Evolutionary conservation across 2,888 invertebrate genomes (phyloP), one percentile per base, ranked within the genome.

Genomic region (Anaspis maculata): DNA sequence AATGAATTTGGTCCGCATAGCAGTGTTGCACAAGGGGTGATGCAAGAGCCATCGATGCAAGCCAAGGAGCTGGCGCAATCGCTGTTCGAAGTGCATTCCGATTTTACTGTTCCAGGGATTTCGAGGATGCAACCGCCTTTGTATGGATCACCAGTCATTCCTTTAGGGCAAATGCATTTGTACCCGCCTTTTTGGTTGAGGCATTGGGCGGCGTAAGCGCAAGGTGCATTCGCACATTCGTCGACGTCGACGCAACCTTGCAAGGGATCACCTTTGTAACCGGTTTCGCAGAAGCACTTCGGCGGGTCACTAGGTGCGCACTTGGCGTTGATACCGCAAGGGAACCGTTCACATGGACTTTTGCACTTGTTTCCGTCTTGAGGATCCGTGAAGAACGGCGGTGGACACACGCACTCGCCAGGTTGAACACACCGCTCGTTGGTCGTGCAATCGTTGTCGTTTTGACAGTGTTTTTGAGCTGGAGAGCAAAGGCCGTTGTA

Each of bases 341-440:
- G 80, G 60, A 84, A 89, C 39, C 90, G 74, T 62, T 92, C 89
- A 60, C 91, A 92, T 4, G 91, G 91, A 69, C 85, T 91, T 67
- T 90, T 90, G 60, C 92, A 92, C 59, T 83, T 82, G 59, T 87
- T 86, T 19, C 79, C 80, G 56, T 90, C 87, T 12, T 74, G 71
- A 6, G 82, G 76, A 58, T 92, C 91, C 15, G 83, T 75, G 62
- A 87, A 90, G 67, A 82, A 92, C 1, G 92, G 92, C 11, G 90
- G 89, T 15, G 88, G 87, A 57, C 92, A 92, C 11, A 90, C 76
- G 56, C 92, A 92, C 64, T 88, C 83, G 1, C 91, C 91, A 2
- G 90, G 90, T 61, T 91, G 86, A 14, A 90, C 80, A 59, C 92
- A 92, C 63, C 86, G 85, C 64, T 92, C 90, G 58, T 92, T 91